Conservation (phyloP, 1,140 invertebrate species). For the Chymomyza costata region DNA sequence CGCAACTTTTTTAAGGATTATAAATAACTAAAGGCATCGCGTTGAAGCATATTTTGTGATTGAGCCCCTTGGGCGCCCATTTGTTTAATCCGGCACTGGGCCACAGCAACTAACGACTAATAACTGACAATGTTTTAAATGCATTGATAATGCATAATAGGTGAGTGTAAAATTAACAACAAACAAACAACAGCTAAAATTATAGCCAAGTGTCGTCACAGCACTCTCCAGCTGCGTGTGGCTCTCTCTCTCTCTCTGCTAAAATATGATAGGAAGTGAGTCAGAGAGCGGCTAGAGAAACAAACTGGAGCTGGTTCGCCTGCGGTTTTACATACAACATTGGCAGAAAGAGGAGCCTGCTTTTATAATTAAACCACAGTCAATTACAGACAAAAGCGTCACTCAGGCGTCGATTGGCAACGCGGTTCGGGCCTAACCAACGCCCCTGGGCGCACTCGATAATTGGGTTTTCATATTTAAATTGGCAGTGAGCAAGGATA, state of each 20-base stretch:
- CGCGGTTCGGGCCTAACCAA: not conserved
- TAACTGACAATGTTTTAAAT: slow-evolving; percentile 65
- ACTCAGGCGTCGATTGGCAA: slow-evolving; percentile 29
- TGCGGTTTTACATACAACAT: slow-evolving; percentile 49
- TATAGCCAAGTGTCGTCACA: slow-evolving; percentile 42
- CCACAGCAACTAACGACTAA: no score
- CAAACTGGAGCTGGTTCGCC: not conserved
- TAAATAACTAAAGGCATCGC: no score
- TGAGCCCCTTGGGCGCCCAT: no score
- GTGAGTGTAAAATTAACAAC: slow-evolving; percentile 59
- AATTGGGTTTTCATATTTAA: slow-evolving; percentile 69
- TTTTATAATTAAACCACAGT: slow-evolving; percentile 72
- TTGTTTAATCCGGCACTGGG: no score
- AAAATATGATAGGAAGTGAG: no score
- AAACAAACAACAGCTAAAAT: slow-evolving; percentile 32
- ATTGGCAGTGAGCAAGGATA: slow-evolving; percentile 23
- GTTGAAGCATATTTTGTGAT: no score
- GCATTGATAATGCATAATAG: slow-evolving; percentile 71
- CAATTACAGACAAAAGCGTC: slow-evolving; percentile 72
- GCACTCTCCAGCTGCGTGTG: not conserved
- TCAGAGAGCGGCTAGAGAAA: no score
- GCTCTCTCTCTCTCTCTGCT: slow-evolving; percentile 14
- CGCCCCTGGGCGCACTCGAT: slow-evolving; percentile 49
- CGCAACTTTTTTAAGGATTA: no score
- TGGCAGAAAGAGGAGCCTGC: slow-evolving; percentile 43